Evolutionary conservation across 2,113 vertebrate species (phyloP).

Genomic region (Bambusicola thoracicus): DNA sequence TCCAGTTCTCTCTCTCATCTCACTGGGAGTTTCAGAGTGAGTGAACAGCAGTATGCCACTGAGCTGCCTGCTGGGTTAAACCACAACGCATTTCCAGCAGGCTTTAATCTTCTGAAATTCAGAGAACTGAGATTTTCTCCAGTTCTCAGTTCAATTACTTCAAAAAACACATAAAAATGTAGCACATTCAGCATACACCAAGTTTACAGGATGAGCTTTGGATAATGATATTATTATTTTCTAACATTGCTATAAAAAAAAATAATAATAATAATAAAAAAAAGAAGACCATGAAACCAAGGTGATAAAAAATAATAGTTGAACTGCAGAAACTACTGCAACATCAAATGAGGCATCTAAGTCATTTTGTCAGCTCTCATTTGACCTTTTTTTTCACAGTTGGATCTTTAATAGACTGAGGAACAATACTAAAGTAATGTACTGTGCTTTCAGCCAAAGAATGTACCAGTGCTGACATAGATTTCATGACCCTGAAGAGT

Average conservation of each 20-base stretch:
- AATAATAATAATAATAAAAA: not conserved
- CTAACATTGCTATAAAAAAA: not conserved
- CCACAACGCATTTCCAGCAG: not conserved
- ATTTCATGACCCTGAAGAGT: slow-evolving; percentile 8
- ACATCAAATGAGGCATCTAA: slow-evolving; percentile 14
- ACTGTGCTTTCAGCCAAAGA: not conserved
- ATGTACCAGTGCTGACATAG: not conserved
- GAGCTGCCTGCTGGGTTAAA: not conserved
- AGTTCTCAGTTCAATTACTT: not conserved
- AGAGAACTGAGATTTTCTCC: not conserved
- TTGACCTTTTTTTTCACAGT: slow-evolving; percentile 15
- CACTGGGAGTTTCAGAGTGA: not conserved
- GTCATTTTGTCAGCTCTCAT: not conserved
- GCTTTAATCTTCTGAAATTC: not conserved
- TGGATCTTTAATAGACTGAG: slow-evolving; percentile 30
- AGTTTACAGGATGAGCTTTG: not conserved
- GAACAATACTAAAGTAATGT: not conserved
- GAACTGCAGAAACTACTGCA: slow-evolving; percentile 20
- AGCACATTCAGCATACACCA: not conserved
- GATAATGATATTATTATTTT: not conserved
- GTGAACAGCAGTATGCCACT: no score
- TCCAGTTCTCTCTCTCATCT: not conserved
- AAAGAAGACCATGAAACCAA: not conserved
- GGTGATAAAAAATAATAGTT: not conserved
- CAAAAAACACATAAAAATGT: not conserved